phyloP scores from a whole-genome alignment of 2,113 vertebrate species.

The Mobula hypostoma region DNA sequence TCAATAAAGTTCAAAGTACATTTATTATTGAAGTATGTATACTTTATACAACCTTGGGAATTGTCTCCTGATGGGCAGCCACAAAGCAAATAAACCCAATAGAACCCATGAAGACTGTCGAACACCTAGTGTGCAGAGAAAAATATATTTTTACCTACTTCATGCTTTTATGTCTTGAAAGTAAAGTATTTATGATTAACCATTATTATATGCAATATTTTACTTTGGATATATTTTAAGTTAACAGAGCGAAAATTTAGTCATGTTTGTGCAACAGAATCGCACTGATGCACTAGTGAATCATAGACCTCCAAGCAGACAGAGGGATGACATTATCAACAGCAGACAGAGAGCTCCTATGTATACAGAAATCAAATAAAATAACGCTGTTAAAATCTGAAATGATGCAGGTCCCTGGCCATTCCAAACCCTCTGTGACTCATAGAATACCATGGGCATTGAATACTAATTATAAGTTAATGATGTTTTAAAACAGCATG shows the following conservation, averaged over 20 bases:
- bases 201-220: not conserved
- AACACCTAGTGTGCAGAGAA: too few relatives aligned
- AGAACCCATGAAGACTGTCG: too few relatives aligned
- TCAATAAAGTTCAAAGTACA: not conserved
- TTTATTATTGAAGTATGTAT: too few relatives aligned
- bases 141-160: not conserved
- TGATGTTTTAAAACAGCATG: not conserved
- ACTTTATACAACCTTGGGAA: too few relatives aligned
- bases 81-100: too few relatives aligned
- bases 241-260: not conserved
- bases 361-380: not conserved
- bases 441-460: not conserved
- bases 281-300: not conserved
- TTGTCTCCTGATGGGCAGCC: too few relatives aligned
- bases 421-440: not conserved
- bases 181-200: not conserved
- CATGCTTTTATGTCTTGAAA: not conserved
- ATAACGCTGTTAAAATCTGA: not conserved
- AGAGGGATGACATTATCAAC: not conserved
- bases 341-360: not conserved
- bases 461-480: slow-evolving; percentile 24
- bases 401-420: not conserved
- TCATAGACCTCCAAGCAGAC: not conserved
- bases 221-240: not conserved
- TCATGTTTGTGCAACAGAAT: not conserved